Evolutionary conservation across 2,113 vertebrate genomes (phyloP).

Genomic region (Campylomormyrus tamandua): DNA sequence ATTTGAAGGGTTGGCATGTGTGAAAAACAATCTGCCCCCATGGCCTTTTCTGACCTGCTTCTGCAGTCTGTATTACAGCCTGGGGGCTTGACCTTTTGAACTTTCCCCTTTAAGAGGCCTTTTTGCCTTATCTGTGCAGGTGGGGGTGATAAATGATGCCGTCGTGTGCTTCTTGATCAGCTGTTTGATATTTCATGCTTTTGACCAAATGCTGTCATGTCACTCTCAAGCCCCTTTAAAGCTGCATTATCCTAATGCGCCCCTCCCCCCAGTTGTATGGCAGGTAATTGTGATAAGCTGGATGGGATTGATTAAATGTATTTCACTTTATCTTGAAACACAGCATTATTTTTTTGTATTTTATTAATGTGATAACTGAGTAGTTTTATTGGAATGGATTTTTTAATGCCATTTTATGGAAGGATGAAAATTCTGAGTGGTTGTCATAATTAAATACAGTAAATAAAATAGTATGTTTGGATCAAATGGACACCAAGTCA

Average conservation of each 20-base stretch:
- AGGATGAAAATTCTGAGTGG: not conserved
- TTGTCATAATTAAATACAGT: not conserved
- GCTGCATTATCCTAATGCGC: not conserved
- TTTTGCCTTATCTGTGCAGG: constrained; percentile 21
- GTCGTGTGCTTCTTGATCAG: not conserved
- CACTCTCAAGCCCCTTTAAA: not conserved
- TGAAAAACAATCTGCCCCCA: constrained; percentile 46
- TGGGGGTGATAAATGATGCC: not conserved
- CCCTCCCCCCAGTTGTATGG: not conserved
- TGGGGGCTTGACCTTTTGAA: not conserved
- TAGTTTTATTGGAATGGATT: not conserved
- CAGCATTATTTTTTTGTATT: not conserved
- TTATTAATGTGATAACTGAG: too few species aligned
- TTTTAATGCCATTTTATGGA: not conserved
- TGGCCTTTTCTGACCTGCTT: constrained; percentile 25
- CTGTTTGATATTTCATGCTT: not conserved
- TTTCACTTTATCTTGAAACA: not conserved
- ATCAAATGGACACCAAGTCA: not conserved
- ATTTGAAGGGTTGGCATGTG: constrained; percentile 42
- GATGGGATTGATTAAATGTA: not conserved
- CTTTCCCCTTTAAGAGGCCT: constrained; percentile 3
- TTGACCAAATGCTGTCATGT: constrained; percentile 29
- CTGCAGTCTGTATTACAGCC: not conserved
- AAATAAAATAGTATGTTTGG: not conserved
- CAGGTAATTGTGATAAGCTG: not conserved